A percentile compares a stretch with the other conserved stretches of the same genome.
Conservation (phyloP, 2,797 vertebrate genomes). For the Manis javanica region DNA sequence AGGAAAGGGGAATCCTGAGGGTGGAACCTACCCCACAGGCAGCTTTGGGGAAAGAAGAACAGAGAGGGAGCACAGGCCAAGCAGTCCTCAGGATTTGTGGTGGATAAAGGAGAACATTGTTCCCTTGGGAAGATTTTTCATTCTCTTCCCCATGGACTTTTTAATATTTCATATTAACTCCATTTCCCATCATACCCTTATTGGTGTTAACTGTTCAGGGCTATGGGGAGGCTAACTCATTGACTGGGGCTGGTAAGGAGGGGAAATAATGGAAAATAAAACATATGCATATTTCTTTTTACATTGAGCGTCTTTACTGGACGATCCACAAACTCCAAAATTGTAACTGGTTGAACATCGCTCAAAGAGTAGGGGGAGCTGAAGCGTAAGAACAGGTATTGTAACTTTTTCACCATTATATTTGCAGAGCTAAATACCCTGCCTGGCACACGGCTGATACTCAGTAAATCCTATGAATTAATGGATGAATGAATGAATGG, state of each 20-base stretch:
- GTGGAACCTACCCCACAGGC: too few species aligned
- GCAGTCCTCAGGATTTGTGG: neutral
- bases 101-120: neutral
- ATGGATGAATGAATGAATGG: neutral
- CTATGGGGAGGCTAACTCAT: neutral
- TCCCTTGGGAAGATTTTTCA: neutral
- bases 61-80: neutral
- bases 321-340: neutral
- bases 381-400: neutral
- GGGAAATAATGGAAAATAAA: neutral
- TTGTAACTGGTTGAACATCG: neutral
- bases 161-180: neutral
- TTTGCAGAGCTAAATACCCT: neutral
- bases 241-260: neutral
- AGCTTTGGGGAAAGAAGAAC: neutral
- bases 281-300: neutral
- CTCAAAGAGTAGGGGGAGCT: neutral
- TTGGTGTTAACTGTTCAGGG: neutral
- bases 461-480: neutral
- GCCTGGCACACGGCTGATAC: neutral
- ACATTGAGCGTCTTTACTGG: neutral
- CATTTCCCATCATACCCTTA: neutral
- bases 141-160: neutral
- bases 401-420: neutral
- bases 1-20: neutral